Evolutionary conservation across 92 coral and sea anemone genomes (phyloP).

Genomic region (Paramuricea clavata): DNA sequence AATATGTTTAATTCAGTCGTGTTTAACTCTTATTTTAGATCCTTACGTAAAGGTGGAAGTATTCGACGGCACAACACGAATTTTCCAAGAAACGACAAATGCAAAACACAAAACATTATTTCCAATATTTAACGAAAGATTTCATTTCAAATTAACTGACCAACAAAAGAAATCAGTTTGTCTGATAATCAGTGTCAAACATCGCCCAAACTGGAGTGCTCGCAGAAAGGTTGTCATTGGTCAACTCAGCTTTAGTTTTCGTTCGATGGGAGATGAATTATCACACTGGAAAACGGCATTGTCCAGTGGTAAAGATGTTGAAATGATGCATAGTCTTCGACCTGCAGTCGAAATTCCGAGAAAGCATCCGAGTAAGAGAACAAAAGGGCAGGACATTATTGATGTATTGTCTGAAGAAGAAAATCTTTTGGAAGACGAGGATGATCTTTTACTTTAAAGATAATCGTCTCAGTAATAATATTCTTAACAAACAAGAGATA

Average conservation of each 20-base stretch:
- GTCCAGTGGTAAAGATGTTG: constrained; percentile 38
- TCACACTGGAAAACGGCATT: constrained; percentile 37
- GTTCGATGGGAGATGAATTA: constrained; percentile 38
- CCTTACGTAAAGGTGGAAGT: constrained; percentile 88
- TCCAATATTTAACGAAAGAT: constrained; percentile 78
- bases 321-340: constrained; percentile 44
- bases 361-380: not conserved
- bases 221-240: constrained; percentile 30
- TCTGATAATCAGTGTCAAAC: constrained; percentile 88
- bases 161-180: constrained; percentile 79
- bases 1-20: too few relatives aligned
- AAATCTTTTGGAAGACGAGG: constrained; percentile 38
- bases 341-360: constrained; percentile 33
- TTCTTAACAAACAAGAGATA: too few relatives aligned
- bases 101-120: constrained; percentile 83
- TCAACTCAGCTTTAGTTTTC: constrained; percentile 48
- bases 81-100: constrained; percentile 79
- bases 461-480: too few relatives aligned
- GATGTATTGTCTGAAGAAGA: constrained; percentile 46
- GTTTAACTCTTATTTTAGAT: constrained; percentile 57
- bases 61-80: constrained; percentile 82
- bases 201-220: constrained; percentile 62
- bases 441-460: constrained; percentile 28
- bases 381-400: constrained; percentile 21
- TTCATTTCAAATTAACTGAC: constrained; percentile 67